Evolutionary conservation across 2,797 vertebrate genomes (phyloP).

Genomic region (Bradypodion pumilum): DNA sequence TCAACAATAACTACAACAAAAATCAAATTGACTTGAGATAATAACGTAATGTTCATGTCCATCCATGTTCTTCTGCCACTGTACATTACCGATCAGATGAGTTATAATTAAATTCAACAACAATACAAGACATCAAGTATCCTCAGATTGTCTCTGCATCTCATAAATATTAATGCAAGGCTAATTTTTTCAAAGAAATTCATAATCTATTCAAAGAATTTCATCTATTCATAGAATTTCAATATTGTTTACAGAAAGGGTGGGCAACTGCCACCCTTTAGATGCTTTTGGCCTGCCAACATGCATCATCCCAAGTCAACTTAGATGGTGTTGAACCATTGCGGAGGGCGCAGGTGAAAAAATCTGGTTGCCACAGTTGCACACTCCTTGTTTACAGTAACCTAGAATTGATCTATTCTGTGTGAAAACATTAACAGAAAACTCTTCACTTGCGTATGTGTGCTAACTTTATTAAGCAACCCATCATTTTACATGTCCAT

Average conservation of each 20-base stretch:
- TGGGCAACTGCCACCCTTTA: too few relatives aligned
- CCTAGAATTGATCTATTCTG: background rate
- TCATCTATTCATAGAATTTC: background rate
- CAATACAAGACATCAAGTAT: background rate
- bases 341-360: too few relatives aligned
- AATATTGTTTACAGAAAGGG: background rate
- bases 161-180: background rate
- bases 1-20: background rate
- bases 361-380: too few relatives aligned
- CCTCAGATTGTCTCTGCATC: background rate
- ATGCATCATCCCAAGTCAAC: too few relatives aligned
- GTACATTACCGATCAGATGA: background rate
- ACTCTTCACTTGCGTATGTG: background rate
- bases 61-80: too few relatives aligned
- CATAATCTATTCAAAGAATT: background rate
- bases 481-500: conserved; percentile 6
- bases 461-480: background rate
- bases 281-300: too few relatives aligned
- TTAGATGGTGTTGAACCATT: too few relatives aligned
- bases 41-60: background rate
- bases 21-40: background rate
- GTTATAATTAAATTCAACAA: background rate
- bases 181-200: background rate
- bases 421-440: background rate
- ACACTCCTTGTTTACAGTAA: too few relatives aligned